Evolutionary conservation across 2,888 invertebrate genomes (phyloP), one percentile per base, ranked within the genome.

Genomic region (Diploptera punctata): DNA sequence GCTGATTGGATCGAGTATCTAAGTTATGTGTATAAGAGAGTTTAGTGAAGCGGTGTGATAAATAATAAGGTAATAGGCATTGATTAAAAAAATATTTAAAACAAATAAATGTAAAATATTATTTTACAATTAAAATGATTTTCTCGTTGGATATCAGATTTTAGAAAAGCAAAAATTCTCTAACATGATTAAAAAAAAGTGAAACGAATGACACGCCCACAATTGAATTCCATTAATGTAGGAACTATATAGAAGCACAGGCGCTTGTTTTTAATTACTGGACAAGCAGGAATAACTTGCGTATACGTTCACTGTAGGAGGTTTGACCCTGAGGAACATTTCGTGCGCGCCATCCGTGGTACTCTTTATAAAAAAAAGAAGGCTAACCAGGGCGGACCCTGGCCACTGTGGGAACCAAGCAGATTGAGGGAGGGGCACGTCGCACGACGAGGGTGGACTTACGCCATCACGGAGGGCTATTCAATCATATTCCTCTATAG

Each of bases 291-390:
- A 47, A 24, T 26, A 47, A 47, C 7, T 33, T 44, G 3, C 26
- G 24, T 21, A 3, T 57, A 57, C n/a, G n/a, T 29, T 57, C 57
- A 18, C 38, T 44, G 47, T 65, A 47, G 47, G 44, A 44, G 65
- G 47, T 43, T 65, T 65, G 65, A 65, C 65, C 65, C 65, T 38
- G 29, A 65, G 29, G 47, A 43, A 18, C 44, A 65, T 65, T 47
- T 47, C 65, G 65, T 65, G 65, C 65, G 65, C 65, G 31, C 29
- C 52, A 52, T 24, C 52, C 52, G 52, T 21, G n/a, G n/a, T 13
- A n/a, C 57, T 33, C 33, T 57, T 19, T 57, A 29, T 13, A 24
- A 7, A 3, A 26, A 33, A 31, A 61, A 61, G 21, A 61, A 61
- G 38, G 21, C 33, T 38, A 38, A 44, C 26, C 65, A 31, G 57